A percentile compares a stretch with the other conserved stretches of the same genome.
Evolutionary conservation across 2,797 vertebrate genomes (phyloP).

Genomic region (Anniella stebbinsi): DNA sequence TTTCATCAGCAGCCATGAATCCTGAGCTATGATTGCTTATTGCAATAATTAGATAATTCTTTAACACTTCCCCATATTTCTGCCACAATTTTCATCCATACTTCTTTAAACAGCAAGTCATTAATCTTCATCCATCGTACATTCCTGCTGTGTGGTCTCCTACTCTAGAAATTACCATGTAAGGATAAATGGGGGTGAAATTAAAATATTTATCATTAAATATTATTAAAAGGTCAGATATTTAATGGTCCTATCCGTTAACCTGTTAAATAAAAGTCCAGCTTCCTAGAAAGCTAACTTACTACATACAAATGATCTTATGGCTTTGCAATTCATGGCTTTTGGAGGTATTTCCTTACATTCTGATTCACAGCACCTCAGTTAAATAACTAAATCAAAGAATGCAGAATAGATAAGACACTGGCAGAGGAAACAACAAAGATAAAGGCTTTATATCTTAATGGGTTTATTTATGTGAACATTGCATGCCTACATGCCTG

Average conservation of each 20-base stretch:
- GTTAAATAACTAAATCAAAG: slow-evolving; percentile 34
- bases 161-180: slow-evolving; percentile 32
- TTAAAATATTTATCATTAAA: background rate
- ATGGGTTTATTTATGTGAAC: background rate
- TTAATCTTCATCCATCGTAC: background rate
- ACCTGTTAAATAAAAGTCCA: background rate
- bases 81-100: background rate
- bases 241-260: slow-evolving; percentile 2
- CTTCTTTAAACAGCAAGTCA: background rate
- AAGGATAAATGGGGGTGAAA: background rate
- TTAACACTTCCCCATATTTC: background rate
- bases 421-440: background rate
- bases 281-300: background rate
- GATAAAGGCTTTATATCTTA: background rate
- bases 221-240: slow-evolving; percentile 9
- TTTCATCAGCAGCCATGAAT: background rate
- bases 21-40: slow-evolving; percentile 7
- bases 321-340: background rate
- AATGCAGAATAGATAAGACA: background rate
- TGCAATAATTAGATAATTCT: background rate
- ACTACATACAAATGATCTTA: slow-evolving; percentile 13
- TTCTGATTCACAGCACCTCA: background rate
- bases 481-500: background rate
- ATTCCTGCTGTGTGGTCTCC: background rate
- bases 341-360: slow-evolving; percentile 24